Evolutionary conservation across 2,888 invertebrate species (phyloP).

Genomic region (Boloria selene): DNA sequence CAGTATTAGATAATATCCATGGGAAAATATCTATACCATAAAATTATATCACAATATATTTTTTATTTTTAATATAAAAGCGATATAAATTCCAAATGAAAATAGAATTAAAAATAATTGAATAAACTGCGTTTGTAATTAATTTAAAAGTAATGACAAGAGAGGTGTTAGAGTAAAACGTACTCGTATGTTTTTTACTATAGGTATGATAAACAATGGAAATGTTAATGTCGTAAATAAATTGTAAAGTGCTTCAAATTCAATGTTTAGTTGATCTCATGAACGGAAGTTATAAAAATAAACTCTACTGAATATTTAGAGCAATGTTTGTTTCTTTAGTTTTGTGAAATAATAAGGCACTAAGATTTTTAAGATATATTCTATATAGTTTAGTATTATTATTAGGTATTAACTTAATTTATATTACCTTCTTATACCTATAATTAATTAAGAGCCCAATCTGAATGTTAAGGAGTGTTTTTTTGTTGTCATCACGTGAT

Average conservation of each 20-base stretch:
- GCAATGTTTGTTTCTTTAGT: neutral
- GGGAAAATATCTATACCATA: too few species aligned
- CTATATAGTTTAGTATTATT: neutral
- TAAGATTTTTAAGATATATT: neutral
- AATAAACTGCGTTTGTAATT: too few species aligned
- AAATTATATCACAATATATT: too few species aligned
- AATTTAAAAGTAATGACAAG: too few species aligned
- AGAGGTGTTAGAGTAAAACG: too few species aligned
- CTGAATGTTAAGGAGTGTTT: slow-evolving; percentile 25
- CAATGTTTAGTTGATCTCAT: neutral
- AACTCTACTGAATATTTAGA: slow-evolving; percentile 13
- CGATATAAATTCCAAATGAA: too few species aligned
- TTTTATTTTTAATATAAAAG: too few species aligned
- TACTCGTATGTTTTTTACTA: neutral
- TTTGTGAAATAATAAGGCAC: neutral
- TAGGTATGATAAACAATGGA: neutral
- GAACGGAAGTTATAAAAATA: slow-evolving; percentile 13
- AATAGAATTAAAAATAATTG: too few species aligned
- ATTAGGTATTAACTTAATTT: too few species aligned
- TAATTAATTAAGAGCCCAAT: neutral
- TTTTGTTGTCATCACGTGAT: slow-evolving; percentile 61
- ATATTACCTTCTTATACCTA: too few species aligned
- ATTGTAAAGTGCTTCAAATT: slow-evolving; percentile 6
- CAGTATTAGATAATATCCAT: too few species aligned
- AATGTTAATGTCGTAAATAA: slow-evolving; percentile 5